Percentiles rank a stretch among this genome's conserved stretches.
Conservation (phyloP, 2,888 invertebrate genomes). For the Rhagonycha fulva region DNA sequence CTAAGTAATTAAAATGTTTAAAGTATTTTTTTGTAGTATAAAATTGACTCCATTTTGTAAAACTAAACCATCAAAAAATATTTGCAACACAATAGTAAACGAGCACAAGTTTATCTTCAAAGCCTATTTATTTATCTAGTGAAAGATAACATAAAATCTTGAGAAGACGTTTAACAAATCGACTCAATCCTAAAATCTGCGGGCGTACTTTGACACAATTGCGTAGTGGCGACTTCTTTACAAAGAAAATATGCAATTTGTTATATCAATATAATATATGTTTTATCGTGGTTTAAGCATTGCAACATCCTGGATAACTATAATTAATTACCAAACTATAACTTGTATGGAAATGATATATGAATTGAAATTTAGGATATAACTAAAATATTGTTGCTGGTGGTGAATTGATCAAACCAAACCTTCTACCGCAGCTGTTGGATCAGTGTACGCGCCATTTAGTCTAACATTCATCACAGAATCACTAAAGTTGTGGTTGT, state of each 20-base stretch:
- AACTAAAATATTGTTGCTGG: conserved; percentile 29
- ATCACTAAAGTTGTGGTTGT: conserved; percentile 42
- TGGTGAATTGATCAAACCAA: conserved; percentile 42
- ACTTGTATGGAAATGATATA: conserved; percentile 25
- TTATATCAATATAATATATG: background rate
- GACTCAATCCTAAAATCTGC: conserved; percentile 20
- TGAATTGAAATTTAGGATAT: conserved; percentile 24
- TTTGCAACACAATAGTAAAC: background rate
- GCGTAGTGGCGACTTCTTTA: conserved; percentile 10
- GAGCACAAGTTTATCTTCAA: background rate
- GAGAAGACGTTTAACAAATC: conserved; percentile 10
- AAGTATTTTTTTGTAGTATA: background rate
- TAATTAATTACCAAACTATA: conserved; percentile 17
- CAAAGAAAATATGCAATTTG: conserved; percentile 14
- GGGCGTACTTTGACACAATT: conserved; percentile 17
- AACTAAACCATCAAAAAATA: background rate
- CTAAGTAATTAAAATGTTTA: background rate
- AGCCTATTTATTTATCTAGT: conserved; percentile 8
- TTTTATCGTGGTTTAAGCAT: conserved; percentile 2
- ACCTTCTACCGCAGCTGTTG: conserved; percentile 44
- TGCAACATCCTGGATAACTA: background rate
- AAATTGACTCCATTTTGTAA: background rate
- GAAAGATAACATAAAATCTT: conserved; percentile 13
- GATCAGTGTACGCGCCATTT: conserved; percentile 43
- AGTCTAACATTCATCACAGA: conserved; percentile 44